phyloP scores from a whole-genome alignment of 2,888 invertebrate species.

The Pristionchus arcanus region DNA sequence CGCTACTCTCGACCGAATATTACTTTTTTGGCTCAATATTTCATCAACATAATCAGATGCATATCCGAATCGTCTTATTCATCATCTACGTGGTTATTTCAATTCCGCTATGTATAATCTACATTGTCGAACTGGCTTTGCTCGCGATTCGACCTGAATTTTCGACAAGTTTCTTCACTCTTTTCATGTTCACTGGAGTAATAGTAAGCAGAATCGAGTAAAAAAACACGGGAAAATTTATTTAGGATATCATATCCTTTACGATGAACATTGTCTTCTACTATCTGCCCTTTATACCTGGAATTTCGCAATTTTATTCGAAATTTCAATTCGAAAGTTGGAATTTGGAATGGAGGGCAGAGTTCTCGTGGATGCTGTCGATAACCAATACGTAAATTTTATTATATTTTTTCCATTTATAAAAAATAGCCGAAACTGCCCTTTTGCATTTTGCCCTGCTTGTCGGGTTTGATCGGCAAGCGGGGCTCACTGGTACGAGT shows the following conservation, averaged over 20 bases:
- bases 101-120: neutral
- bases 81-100: neutral
- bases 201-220: neutral
- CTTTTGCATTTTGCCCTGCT: too few species aligned
- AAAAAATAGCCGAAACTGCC: too few species aligned
- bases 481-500: too few species aligned
- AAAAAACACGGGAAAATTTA: neutral
- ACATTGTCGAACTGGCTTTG: neutral
- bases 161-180: neutral
- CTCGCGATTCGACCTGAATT: neutral
- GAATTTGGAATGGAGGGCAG: neutral
- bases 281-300: neutral
- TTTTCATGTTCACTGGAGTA: neutral
- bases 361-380: neutral
- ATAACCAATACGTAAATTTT: neutral
- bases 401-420: neutral
- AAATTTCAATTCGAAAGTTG: neutral
- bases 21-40: too few species aligned
- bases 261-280: neutral
- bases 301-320: neutral
- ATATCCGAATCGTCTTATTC: neutral
- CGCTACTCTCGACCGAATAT: too few species aligned
- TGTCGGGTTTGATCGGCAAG: too few species aligned
- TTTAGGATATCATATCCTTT: neutral
- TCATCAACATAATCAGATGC: neutral